Percentiles rank a stretch among this genome's conserved stretches.
Evolutionary conservation across 2,113 vertebrate species (phyloP).

Genomic region (Indicator indicator): DNA sequence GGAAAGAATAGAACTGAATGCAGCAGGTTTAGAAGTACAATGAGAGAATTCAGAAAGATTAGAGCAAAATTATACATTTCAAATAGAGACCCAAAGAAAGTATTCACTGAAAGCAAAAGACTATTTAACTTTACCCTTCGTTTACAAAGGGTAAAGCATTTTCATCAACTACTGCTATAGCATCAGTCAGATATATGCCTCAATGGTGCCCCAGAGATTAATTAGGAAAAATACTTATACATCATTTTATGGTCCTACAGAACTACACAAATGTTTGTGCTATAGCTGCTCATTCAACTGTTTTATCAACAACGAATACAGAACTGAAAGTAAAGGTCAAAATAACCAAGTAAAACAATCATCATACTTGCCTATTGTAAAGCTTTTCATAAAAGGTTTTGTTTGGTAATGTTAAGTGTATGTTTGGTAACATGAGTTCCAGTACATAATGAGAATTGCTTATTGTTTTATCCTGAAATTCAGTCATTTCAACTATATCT

Average conservation of each 20-base stretch:
- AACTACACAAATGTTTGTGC: background rate
- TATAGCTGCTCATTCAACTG: background rate
- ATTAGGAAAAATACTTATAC: background rate
- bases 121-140: background rate
- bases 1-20: background rate
- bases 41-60: background rate
- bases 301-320: background rate
- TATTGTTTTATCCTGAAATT: slow-evolving; percentile 97
- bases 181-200: background rate
- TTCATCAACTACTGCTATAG: background rate
- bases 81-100: background rate
- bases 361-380: slow-evolving; percentile 86
- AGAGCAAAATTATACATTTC: background rate
- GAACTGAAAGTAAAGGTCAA: background rate
- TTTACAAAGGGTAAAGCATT: background rate
- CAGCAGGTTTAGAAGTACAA: background rate
- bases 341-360: background rate
- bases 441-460: slow-evolving; percentile 93
- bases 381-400: slow-evolving; percentile 95
- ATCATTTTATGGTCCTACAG: background rate
- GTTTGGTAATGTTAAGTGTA: slow-evolving; percentile 87
- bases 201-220: background rate
- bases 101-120: background rate
- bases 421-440: slow-evolving; percentile 88
- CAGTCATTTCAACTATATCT: slow-evolving; percentile 91